Percentiles rank a stretch among this genome's conserved stretches.
Evolutionary conservation across 1,140 invertebrate species (phyloP).

Genomic region (Anoplolepis gracilipes): DNA sequence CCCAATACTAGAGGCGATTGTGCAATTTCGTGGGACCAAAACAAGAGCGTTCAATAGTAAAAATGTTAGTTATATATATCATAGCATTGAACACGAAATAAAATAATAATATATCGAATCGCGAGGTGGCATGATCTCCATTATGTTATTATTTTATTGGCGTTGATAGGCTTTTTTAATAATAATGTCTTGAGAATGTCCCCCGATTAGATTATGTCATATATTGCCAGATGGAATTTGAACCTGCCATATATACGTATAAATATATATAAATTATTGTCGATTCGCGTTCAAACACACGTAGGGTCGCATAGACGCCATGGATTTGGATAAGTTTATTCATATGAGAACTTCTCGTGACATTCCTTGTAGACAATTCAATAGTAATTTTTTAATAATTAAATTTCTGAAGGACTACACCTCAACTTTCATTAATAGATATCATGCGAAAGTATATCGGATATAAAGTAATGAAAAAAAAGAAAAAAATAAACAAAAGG

Average conservation of each 20-base stretch:
- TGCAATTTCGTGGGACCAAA: constrained; percentile 81
- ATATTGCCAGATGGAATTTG: constrained; percentile 16
- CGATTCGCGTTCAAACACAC: background rate
- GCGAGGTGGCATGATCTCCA: constrained; percentile 3
- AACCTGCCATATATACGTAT: constrained; percentile 11
- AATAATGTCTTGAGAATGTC: background rate
- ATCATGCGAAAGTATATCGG: constrained; percentile 37
- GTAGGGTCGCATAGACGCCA: too few species aligned
- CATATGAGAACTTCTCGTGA: background rate
- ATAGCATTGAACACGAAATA: constrained; percentile 6
- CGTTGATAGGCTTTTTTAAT: background rate
- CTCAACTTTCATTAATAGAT: constrained; percentile 23
- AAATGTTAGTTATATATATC: constrained; percentile 37
- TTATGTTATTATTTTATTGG: background rate
- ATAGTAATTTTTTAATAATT: constrained; percentile 1
- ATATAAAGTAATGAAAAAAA: constrained; percentile 15
- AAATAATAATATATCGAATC: background rate
- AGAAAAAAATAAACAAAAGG: background rate
- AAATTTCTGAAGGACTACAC: constrained; percentile 1
- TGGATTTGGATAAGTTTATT: constrained; percentile 40
- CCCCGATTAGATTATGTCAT: constrained; percentile 1
- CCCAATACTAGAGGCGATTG: constrained; percentile 63
- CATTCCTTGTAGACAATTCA: background rate
- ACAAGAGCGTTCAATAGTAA: constrained; percentile 58
- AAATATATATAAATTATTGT: constrained; percentile 1